Conservation (phyloP, 1,140 invertebrate species). For the Lepidurus arcticus region DNA sequence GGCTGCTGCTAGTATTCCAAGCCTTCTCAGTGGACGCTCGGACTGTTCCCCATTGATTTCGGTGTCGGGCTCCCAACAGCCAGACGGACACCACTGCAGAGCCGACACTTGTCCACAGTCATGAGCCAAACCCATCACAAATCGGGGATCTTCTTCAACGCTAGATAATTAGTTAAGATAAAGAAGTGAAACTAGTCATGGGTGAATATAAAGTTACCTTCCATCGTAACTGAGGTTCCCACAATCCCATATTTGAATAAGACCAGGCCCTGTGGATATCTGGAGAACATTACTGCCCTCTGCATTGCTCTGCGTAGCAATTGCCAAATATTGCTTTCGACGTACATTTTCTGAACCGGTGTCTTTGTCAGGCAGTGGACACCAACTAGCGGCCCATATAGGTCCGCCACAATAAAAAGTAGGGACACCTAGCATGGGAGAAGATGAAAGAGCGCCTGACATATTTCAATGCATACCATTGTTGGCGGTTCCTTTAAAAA, state of each 20-base stretch:
- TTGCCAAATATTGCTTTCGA: conserved; percentile 51
- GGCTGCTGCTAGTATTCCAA: conserved; percentile 63
- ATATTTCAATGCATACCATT: neutral
- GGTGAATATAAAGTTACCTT: neutral
- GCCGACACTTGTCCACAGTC: conserved; percentile 61
- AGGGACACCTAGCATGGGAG: conserved; percentile 40
- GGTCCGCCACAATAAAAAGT: conserved; percentile 59
- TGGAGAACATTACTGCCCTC: conserved; percentile 43
- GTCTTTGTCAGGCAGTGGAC: conserved; percentile 48
- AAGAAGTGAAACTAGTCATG: no score
- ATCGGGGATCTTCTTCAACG: conserved; percentile 39
- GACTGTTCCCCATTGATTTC: conserved; percentile 20
- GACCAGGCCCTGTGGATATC: conserved; percentile 45
- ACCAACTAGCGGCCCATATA: conserved; percentile 54
- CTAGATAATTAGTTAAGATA: no score
- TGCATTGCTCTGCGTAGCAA: conserved; percentile 49
- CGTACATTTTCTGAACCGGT: conserved; percentile 36
- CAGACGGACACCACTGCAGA: conserved; percentile 69
- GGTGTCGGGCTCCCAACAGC: conserved; percentile 50
- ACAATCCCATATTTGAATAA: conserved; percentile 58
- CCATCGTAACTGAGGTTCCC: conserved; percentile 43
- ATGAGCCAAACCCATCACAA: conserved; percentile 55
- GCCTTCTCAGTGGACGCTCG: conserved; percentile 43
- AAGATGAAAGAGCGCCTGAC: neutral
- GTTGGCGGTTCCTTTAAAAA: neutral